Conservation (phyloP, 1,140 invertebrate genomes). For the Palaemon carinicauda region DNA sequence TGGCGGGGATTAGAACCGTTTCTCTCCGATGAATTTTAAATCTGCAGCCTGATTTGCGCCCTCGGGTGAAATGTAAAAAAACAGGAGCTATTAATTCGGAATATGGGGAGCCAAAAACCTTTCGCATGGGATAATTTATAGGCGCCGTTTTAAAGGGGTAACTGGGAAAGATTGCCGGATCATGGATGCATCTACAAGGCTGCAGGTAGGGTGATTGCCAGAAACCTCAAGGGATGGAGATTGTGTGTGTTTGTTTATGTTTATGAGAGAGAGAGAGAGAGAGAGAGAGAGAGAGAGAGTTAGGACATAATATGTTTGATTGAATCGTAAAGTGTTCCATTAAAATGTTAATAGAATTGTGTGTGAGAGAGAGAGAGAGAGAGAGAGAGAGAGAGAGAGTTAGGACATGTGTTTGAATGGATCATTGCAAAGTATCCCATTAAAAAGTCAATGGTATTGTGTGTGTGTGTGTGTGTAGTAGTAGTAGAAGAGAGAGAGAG, state of each 20-base stretch:
- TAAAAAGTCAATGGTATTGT: no score
- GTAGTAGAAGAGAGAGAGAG: constrained; percentile 32
- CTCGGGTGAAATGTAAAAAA: neutral
- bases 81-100: constrained; percentile 41
- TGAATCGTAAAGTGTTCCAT: neutral
- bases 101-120: constrained; percentile 48
- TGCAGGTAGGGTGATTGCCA: neutral
- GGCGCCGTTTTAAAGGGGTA: constrained; percentile 21
- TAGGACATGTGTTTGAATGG: no score
- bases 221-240: neutral
- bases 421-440: no score
- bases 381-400: constrained; percentile 31
- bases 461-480: no score
- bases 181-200: neutral
- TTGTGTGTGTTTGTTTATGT: neutral
- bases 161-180: neutral
- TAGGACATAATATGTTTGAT: neutral
- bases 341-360: neutral
- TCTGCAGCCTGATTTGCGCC: constrained; percentile 43
- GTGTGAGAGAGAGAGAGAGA: constrained; percentile 27
- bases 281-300: neutral
- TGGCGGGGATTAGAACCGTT: neutral
- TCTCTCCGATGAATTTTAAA: constrained; percentile 53
- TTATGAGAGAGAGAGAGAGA: no score
- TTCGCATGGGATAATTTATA: constrained; percentile 40